Base-by-base conservation (phyloP, 2,888 invertebrate species). In the Parnassius smintheus region DNA sequence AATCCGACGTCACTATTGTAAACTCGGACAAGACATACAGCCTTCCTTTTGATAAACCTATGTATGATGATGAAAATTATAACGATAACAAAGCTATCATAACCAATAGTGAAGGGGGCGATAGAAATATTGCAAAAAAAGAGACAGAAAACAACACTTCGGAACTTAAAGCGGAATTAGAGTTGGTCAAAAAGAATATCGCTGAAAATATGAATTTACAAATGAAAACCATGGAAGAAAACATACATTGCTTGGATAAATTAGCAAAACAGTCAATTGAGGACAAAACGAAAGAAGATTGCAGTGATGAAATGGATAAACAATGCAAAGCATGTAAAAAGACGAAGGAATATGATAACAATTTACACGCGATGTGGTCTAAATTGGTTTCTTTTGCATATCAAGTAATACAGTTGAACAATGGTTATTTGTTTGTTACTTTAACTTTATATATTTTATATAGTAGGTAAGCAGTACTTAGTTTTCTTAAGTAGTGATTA, bases 331-430 rank as follows among this genome's bases (percentile, higher is more conserved):
- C 65, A 11, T 67, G 68, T 53, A 73, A 13, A 49, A 49, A 73
- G 56, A 46, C 54, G 9, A 13, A 55, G 25, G 71, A 77, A 13
- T 66, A 70, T 55, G 79, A 80, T 46, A 75, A 75, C 58, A 76
- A 76, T 62, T 45, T 81, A 9, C 66, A 76, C 42, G 67, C 73
- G 12, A 72, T 87, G 59, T 91, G 91, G 91, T 77, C 86, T 1
- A 84, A 81, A 66, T 68, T 91, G 50, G 90, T 91, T 11, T 81
- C 85, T 3, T 88, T 89, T 66, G 88, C 91, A 9, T 86, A 87
- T 70, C 84, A 88, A 74, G 72, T 86, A 10, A 78, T 86, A 57
- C 81, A 84, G 66, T 71, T 85, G 13, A 86, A 86, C 65, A 86
- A 84, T 61, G 90, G 90, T 89, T 63, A 68, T 22, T 22, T 51